Evolutionary conservation across 92 coral and sea anemone genomes (phyloP), one percentile per base, ranked within the genome.

Genomic region (Montipora capitata): DNA sequence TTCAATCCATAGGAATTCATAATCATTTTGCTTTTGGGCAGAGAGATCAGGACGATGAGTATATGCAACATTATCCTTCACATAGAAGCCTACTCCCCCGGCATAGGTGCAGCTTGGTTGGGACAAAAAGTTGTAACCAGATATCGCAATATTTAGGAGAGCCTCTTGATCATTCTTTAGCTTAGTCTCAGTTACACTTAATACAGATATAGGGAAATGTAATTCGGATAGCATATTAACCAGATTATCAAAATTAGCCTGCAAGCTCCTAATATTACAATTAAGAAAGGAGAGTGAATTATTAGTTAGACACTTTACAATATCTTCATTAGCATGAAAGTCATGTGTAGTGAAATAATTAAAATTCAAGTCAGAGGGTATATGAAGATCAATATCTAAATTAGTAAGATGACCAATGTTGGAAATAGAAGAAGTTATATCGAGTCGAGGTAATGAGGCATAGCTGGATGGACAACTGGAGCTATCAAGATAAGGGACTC

Each of bases 211-310:
- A 20, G 91, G 68, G 39, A 81, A 91, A 75, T 91, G 27, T 17
- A 91, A 83, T 35, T 76, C 88, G 57, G 84, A 63, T 7, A 81
- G 51, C 87, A 86, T 78, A 52, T 81, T 68, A 20, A 76, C 39
- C 13, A 86, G 70, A 35, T 72, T 75, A 41, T 82, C 89, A 80
- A 80, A 67, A 58, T 91, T 79, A 44, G 87, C 84, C 57, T 77
- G 40, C 76, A 85, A 57, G 59, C 94, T 91, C 80, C 89, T 87
- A 20, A 87, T 87, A 74, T 93, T 89, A 43, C 80, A 86, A 40
- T 90, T 84, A 1, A 90, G 17, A 48, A 76, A 45, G 40, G 93
- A 84, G 59, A 90, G 58, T 8, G 68, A 56, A 41, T 84, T 84
- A 18, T 81, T 39, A 17, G 68, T 39, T 52, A 51, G 2, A 57